phyloP scores from a whole-genome alignment of 2,113 vertebrate genomes.

The Poeciliopsis prolifica region DNA sequence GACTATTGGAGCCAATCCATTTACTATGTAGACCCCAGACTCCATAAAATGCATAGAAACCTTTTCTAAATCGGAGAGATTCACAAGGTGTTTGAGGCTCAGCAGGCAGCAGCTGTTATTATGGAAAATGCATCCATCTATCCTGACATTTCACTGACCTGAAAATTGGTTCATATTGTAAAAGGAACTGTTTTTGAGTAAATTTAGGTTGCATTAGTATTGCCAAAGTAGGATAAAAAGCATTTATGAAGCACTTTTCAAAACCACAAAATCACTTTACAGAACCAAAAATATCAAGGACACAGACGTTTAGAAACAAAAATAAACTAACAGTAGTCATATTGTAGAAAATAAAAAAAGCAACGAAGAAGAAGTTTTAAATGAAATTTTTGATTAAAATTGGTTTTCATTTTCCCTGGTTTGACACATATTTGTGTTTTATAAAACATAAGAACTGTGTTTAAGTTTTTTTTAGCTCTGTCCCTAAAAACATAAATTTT shows the following conservation, averaged over 20 bases:
- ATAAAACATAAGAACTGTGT: too few relatives aligned
- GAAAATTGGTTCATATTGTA: neutral
- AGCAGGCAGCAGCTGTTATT: neutral
- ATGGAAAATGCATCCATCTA: neutral
- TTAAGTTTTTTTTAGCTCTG: too few relatives aligned
- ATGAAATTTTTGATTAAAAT: too few relatives aligned
- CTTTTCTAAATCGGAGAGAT: neutral
- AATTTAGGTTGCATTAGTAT: neutral
- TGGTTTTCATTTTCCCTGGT: too few relatives aligned
- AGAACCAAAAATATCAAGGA: neutral
- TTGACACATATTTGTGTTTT: too few relatives aligned
- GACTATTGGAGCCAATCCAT: neutral
- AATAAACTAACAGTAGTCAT: neutral
- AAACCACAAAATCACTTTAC: neutral
- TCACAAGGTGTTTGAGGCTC: neutral
- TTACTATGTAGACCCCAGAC: neutral
- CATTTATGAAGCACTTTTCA: neutral
- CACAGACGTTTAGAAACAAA: neutral
- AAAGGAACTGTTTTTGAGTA: neutral
- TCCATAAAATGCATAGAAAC: neutral
- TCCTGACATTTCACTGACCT: conserved; percentile 9
- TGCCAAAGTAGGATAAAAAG: neutral
- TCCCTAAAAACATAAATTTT: too few relatives aligned
- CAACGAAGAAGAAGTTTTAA: too few relatives aligned
- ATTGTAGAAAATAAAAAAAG: too few relatives aligned